Evolutionary conservation across 1,140 invertebrate species (phyloP).

Genomic region (Drosophila triauraria): DNA sequence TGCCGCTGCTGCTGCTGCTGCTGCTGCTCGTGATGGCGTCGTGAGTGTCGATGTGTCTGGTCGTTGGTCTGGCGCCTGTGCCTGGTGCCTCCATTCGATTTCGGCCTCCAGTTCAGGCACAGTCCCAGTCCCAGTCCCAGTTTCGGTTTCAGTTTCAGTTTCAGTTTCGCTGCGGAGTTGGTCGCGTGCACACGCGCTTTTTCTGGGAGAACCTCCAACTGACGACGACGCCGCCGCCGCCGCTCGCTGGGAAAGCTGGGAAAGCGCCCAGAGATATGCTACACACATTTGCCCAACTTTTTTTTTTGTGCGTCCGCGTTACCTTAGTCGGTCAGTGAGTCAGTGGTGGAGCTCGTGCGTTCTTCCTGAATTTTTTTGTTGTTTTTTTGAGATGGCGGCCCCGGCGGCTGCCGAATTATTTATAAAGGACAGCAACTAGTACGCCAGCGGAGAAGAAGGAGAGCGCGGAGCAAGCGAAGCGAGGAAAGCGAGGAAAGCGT

Average conservation of each 20-base stretch:
- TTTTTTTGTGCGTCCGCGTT: neutral
- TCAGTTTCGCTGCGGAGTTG: constrained; percentile 70
- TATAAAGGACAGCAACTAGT: constrained; percentile 73
- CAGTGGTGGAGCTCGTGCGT: constrained; percentile 2
- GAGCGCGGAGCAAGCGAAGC: neutral
- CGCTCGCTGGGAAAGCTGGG: constrained; percentile 16
- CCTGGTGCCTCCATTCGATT: constrained; percentile 2
- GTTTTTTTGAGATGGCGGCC: constrained; percentile 11
- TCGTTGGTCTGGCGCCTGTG: constrained; percentile 11
- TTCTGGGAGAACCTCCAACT: constrained; percentile 1
- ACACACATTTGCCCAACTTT: constrained; percentile 6
- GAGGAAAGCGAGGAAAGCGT: constrained; percentile 3
- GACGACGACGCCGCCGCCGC: neutral
- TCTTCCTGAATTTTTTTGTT: constrained; percentile 11
- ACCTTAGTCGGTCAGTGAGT: constrained; percentile 33
- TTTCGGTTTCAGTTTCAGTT: constrained; percentile 34
- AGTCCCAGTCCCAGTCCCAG: constrained; percentile 23
- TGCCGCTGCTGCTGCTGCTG: neutral
- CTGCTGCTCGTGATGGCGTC: neutral
- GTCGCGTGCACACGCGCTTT: constrained; percentile 53
- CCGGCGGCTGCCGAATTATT: constrained; percentile 59
- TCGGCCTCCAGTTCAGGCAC: constrained; percentile 13
- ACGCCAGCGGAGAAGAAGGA: neutral
- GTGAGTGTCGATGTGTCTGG: constrained; percentile 13
- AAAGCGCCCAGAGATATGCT: constrained; percentile 8